These are phyloP conservation scores for Eledone cirrhosa DNA, from an alignment of 2,888 invertebrate species.

Conservation along the genomic window DNA sequence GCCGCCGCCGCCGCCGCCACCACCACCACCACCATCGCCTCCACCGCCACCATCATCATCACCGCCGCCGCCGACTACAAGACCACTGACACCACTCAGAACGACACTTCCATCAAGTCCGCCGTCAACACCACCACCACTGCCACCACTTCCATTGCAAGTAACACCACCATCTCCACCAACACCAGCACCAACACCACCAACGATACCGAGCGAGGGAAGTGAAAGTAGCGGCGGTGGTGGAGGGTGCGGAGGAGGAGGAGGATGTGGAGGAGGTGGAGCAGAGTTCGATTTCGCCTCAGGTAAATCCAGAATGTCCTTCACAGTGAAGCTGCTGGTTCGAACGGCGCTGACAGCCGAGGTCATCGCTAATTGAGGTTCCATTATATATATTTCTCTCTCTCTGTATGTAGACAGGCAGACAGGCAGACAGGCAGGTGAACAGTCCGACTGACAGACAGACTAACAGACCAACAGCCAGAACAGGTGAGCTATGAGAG, in stretches of 20 bases:
- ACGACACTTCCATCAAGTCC: background rate
- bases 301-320: slow-evolving; percentile 90
- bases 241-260: too few species aligned
- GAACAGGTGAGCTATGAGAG: background rate
- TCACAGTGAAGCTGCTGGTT: slow-evolving; percentile 86
- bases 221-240: background rate
- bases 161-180: background rate
- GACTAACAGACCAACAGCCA: too few species aligned
- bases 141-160: background rate
- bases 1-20: too few species aligned
- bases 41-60: too few species aligned
- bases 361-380: slow-evolving; percentile 23
- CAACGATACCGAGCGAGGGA: slow-evolving; percentile 34
- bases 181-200: background rate
- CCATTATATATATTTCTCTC: too few species aligned
- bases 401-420: too few species aligned
- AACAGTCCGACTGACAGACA: too few species aligned
- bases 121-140: background rate
- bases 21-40: too few species aligned
- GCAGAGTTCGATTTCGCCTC: slow-evolving; percentile 69
- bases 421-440: too few species aligned
- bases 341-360: background rate
- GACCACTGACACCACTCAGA: background rate
- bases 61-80: background rate
- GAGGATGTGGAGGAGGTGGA: slow-evolving; percentile 40